phyloP scores from a whole-genome alignment of 2,113 vertebrate genomes.

The Laterallus jamaicensis region DNA sequence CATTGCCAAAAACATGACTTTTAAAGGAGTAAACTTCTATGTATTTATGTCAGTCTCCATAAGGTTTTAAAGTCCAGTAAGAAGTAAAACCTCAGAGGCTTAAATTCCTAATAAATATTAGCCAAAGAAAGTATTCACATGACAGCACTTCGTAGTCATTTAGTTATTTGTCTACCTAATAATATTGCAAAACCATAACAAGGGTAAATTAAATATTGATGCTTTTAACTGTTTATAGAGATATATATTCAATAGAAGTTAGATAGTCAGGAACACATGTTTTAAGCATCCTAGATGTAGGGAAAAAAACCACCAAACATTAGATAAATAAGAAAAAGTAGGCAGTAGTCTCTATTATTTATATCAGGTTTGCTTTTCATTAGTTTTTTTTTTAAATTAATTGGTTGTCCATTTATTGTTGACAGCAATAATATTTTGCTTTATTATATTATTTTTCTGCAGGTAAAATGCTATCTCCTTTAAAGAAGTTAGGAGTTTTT shows the following conservation, averaged over 20 bases:
- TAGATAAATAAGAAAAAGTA: background rate
- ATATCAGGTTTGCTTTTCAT: background rate
- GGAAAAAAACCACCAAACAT: background rate
- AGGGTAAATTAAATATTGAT: background rate
- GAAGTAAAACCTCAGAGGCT: background rate
- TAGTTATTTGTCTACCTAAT: background rate
- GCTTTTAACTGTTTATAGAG: background rate
- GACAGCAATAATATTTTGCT: background rate
- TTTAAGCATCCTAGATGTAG: background rate
- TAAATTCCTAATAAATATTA: background rate
- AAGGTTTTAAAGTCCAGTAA: background rate
- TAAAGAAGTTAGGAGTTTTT: slow-evolving; percentile 30
- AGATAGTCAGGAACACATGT: background rate
- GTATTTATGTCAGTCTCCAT: background rate
- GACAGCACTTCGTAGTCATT: background rate
- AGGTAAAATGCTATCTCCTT: slow-evolving; percentile 42
- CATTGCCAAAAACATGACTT: background rate
- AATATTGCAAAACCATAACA: background rate
- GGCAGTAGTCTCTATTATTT: background rate
- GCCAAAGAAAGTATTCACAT: background rate
- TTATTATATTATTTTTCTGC: slow-evolving; percentile 10
- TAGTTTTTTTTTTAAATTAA: background rate
- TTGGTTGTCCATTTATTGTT: background rate
- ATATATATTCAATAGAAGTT: background rate
- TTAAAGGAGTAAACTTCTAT: background rate